These are phyloP conservation scores for Huso huso DNA, from an alignment of 2,797 vertebrate species.

Conservation along the genomic window DNA sequence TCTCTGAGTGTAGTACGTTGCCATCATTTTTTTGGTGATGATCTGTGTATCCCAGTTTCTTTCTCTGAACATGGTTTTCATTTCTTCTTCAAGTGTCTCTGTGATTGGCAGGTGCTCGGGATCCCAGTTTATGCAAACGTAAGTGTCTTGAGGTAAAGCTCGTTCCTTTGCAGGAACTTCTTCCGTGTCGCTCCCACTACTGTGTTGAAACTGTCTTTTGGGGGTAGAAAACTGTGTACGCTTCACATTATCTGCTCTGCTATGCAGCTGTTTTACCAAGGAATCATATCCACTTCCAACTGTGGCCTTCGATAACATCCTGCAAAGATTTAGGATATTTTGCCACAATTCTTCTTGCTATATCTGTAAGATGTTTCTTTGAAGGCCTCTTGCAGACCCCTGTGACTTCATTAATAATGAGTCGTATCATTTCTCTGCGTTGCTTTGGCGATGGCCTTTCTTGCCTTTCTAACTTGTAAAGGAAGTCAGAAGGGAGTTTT, in stretches of 20 bases:
- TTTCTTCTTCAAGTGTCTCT: slow-evolving; percentile 20
- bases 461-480: too few species aligned
- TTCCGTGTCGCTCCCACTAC: neutral
- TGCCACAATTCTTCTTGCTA: neutral
- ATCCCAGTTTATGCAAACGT: slow-evolving; percentile 20
- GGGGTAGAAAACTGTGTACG: too few species aligned
- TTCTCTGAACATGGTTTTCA: slow-evolving; percentile 18
- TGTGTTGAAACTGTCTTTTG: too few species aligned
- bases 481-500: too few species aligned
- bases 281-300: too few species aligned
- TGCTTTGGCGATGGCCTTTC: too few species aligned
- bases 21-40: slow-evolving; percentile 15
- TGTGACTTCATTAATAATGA: slow-evolving; percentile 19
- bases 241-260: too few species aligned
- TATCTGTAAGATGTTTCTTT: slow-evolving; percentile 17
- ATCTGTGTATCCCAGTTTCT: slow-evolving; percentile 9
- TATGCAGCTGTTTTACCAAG: too few species aligned
- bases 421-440: slow-evolving; percentile 14
- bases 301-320: too few species aligned
- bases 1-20: slow-evolving; percentile 20
- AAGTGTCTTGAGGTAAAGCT: slow-evolving; percentile 3
- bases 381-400: slow-evolving; percentile 18
- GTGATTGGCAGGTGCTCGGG: slow-evolving; percentile 5
- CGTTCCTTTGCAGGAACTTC: slow-evolving; percentile 13
- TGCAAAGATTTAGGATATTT: too few species aligned